phyloP scores from a whole-genome alignment of 2,113 vertebrate species.

The Charadrius vociferus region DNA sequence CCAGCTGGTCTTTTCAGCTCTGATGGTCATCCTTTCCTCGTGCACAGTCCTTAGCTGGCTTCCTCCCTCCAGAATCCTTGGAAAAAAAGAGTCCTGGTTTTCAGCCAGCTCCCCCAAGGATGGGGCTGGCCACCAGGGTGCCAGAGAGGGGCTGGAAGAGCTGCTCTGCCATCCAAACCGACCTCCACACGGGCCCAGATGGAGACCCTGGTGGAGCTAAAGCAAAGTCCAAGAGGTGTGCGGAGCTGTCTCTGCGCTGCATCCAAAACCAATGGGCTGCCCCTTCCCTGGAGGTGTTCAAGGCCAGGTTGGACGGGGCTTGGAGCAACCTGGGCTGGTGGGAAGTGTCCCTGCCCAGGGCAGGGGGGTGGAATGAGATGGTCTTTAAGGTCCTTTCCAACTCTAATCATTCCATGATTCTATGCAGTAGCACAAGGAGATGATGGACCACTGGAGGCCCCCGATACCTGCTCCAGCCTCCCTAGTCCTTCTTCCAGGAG shows the following conservation, averaged over 20 bases:
- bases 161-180: not conserved
- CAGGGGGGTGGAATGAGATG: no score
- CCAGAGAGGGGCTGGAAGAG: not conserved
- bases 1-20: not conserved
- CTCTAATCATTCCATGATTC: no score
- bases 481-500: not conserved
- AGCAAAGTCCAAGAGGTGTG: not conserved
- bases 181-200: accelerated
- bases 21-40: not conserved
- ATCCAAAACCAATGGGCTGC: not conserved
- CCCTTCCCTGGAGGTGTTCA: no score
- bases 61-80: not conserved
- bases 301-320: no score
- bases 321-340: no score
- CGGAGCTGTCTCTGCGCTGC: no score
- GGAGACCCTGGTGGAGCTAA: not conserved
- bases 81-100: not conserved
- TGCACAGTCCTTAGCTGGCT: accelerated
- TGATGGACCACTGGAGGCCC: accelerated
- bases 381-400: no score
- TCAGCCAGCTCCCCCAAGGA: not conserved
- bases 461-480: not conserved
- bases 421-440: not conserved
- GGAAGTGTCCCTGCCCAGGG: no score
- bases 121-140: not conserved